Evolutionary conservation across 2,888 invertebrate genomes (phyloP).

Genomic region (Erebia aethiops): DNA sequence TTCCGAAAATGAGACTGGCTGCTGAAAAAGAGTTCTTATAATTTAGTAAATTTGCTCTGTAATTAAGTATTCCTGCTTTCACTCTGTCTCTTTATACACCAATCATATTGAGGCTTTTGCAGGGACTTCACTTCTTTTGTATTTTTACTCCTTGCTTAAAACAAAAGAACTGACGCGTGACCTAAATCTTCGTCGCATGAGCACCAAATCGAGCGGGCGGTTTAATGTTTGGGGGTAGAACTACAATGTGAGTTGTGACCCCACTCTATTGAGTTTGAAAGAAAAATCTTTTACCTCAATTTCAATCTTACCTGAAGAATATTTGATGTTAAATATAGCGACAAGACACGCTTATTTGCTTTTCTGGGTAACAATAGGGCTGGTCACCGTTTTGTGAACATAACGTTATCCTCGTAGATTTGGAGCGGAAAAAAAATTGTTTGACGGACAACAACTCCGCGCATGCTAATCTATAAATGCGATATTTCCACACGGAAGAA

Average conservation of each 20-base stretch:
- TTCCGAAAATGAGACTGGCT: no score
- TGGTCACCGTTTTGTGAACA: neutral
- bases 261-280: neutral
- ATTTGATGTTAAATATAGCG: slow-evolving; percentile 6
- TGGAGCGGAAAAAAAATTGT: no score
- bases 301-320: neutral
- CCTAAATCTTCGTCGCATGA: neutral
- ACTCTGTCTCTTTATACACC: no score
- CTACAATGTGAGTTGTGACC: neutral
- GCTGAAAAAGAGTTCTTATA: no score
- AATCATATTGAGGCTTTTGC: no score
- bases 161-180: neutral
- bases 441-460: no score
- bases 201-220: neutral
- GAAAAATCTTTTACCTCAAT: neutral
- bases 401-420: neutral
- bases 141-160: no score
- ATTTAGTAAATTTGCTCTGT: no score
- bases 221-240: neutral
- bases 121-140: no score
- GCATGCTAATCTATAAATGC: no score
- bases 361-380: neutral
- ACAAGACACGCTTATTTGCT: neutral
- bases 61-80: no score
- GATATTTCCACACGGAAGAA: no score